A percentile compares a stretch with the other conserved stretches of the same genome.
These are phyloP conservation scores for Synergus japonicus DNA, from an alignment of 2,888 invertebrate genomes.

Conservation along the genomic window DNA sequence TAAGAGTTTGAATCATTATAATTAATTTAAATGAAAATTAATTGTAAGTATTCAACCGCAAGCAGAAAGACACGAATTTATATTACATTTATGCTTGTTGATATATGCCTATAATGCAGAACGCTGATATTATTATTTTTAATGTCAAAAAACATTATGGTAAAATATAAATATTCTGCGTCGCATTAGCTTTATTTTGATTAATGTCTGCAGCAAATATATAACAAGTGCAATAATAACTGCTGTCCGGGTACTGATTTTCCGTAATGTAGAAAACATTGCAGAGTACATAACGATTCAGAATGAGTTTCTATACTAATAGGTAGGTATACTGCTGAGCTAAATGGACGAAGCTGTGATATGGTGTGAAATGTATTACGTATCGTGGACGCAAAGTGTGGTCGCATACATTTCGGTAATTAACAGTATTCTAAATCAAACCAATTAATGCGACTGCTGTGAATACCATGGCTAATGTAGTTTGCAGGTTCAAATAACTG, in stretches of 20 bases:
- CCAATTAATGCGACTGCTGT: not conserved
- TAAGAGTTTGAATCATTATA: too few species aligned
- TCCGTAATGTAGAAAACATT: not conserved
- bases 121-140: too few species aligned
- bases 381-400: not conserved
- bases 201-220: not conserved
- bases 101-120: too few species aligned
- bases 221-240: not conserved
- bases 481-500: not conserved
- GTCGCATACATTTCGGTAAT: not conserved
- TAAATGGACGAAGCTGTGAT: not conserved
- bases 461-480: not conserved
- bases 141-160: not conserved
- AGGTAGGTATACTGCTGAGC: not conserved
- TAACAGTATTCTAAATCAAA: slow-evolving; percentile 7
- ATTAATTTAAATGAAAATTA: too few species aligned
- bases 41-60: too few species aligned
- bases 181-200: not conserved
- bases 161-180: not conserved
- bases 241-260: not conserved
- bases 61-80: too few species aligned
- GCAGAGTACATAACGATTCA: not conserved
- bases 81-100: too few species aligned
- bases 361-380: not conserved
- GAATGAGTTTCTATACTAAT: not conserved